These are phyloP conservation scores for Cynaeus angustus DNA, from an alignment of 2,888 invertebrate species.

Conservation along the genomic window DNA sequence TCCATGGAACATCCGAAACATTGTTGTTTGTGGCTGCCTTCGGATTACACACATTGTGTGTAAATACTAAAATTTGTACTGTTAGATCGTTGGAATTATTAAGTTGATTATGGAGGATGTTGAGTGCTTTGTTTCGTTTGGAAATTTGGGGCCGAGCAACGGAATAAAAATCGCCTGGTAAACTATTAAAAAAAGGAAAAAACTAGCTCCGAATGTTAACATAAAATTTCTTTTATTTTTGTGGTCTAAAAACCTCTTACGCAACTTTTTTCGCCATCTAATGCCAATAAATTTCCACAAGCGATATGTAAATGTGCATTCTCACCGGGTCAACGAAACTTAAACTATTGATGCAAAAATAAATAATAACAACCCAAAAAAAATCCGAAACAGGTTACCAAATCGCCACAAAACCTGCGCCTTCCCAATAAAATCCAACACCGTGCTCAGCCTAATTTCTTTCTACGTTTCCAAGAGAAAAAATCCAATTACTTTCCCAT, in stretches of 20 bases:
- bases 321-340: constrained; percentile 22
- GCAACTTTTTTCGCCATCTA: constrained; percentile 5
- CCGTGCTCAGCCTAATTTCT: neutral
- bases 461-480: neutral
- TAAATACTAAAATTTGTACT: no score
- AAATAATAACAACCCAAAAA: constrained; percentile 13
- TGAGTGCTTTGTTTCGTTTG: no score
- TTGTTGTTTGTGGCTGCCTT: no score
- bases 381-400: constrained; percentile 4
- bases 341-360: constrained; percentile 24
- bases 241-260: constrained; percentile 1
- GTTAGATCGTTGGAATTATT: no score
- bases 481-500: constrained; percentile 12
- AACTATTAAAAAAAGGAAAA: no score
- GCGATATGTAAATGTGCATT: constrained; percentile 15
- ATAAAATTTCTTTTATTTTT: constrained; percentile 8
- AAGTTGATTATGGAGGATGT: no score
- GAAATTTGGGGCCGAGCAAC: no score
- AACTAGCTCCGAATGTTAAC: neutral
- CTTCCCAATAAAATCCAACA: neutral
- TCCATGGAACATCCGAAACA: no score
- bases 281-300: constrained; percentile 3
- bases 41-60: no score
- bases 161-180: no score
- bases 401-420: no score